Evolutionary conservation across 2,797 vertebrate genomes (phyloP), one percentile per base, ranked within the genome.

Genomic region (Phataginus tricuspis): DNA sequence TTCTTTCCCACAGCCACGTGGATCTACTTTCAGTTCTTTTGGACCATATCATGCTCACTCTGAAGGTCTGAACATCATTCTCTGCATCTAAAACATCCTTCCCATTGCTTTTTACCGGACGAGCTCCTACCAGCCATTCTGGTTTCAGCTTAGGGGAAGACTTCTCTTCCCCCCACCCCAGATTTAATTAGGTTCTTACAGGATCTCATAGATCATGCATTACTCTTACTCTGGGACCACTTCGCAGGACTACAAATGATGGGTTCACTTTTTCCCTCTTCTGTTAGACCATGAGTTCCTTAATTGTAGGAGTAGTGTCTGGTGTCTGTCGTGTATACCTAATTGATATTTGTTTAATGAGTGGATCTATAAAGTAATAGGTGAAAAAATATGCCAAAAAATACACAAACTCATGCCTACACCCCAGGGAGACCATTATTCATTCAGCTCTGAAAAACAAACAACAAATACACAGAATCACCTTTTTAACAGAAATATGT

Each of bases 321-420:
- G 29, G 31, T 74, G 21, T 92, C 78, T 88, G 27, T 15, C 42
- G 8, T 69, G 16, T 53, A 49, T 85, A 71, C 39, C 66, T 96
- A 59, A 71, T 45, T 34, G 64, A 66, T 82, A 88, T 42, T 86
- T 91, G 74, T 42, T 85, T 86, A 91, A 71, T 90, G 18, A 86
- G 11, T 39, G 15, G 74, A n/a, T 88, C 85, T 71, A 69, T 34
- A 45, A 92, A 69, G 11, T 51, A 53, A 78, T 86, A 49, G 86
- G 71, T 75, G 25, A 68, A 79, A 96, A 93, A 80, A 78, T 14
- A 69, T 12, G 42, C 14, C 31, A 18, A 66, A 63, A 68, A 37
- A 19, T 21, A 80, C 25, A 31, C 13, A 63, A 85, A n/a, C 23
- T 9, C 31, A 64, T 39, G 23, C 1, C 14, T 39, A 63, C 1